Conservation (phyloP, 2,888 invertebrate genomes). For the Ophioninae sp. region DNA sequence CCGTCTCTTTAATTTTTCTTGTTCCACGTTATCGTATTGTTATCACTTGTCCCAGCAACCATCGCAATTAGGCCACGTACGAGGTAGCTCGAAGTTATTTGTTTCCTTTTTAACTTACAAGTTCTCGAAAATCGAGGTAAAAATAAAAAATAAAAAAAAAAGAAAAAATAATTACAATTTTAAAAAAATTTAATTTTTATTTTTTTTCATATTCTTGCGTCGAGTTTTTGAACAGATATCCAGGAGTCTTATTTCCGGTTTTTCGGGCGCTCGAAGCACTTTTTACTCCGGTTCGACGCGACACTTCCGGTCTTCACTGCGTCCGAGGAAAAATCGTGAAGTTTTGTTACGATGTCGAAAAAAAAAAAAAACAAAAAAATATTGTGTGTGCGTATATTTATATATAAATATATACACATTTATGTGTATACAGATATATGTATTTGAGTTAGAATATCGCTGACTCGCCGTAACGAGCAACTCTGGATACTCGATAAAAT, state of each 20-base stretch:
- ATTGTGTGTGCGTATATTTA: background rate
- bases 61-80: constrained; percentile 16
- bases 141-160: background rate
- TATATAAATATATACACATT: background rate
- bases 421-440: background rate
- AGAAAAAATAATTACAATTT: no score
- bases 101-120: background rate
- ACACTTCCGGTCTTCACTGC: constrained; percentile 10
- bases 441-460: background rate
- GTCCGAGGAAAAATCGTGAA: background rate
- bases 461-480: background rate
- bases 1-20: background rate
- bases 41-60: background rate
- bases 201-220: background rate
- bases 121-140: constrained; percentile 22
- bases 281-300: background rate
- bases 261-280: background rate
- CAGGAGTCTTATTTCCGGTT: constrained; percentile 6
- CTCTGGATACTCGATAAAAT: constrained; percentile 11
- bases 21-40: constrained; percentile 10
- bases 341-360: background rate
- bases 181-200: background rate
- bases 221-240: constrained; percentile 6
- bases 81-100: constrained; percentile 15
- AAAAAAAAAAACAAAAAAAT: background rate